phyloP scores from a whole-genome alignment of 2,797 vertebrate genomes.

The Rousettus madagascariensis region DNA sequence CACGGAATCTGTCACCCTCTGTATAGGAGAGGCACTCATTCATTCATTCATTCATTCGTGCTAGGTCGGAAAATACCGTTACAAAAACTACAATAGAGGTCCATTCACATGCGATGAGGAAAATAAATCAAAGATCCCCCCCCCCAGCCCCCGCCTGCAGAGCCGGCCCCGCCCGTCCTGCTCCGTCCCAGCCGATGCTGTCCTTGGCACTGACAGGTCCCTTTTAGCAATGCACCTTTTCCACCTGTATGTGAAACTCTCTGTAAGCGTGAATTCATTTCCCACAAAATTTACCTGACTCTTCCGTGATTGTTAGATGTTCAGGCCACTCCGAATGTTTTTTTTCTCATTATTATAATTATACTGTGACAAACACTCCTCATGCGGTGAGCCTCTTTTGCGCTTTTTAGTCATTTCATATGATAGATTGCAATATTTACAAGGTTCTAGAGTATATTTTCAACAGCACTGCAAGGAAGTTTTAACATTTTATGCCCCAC shows the following conservation, averaged over 20 bases:
- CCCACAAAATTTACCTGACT: too few relatives aligned
- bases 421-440: background rate
- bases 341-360: background rate
- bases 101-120: background rate
- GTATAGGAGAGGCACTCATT: background rate
- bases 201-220: fast-evolving
- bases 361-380: background rate
- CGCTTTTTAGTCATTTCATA: background rate
- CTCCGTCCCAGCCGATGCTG: fast-evolving
- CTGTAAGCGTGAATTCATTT: background rate
- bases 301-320: background rate
- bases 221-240: background rate
- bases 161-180: background rate
- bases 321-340: background rate
- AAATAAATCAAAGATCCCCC: background rate
- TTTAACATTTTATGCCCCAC: background rate
- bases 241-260: background rate
- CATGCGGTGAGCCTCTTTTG: background rate
- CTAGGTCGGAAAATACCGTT: background rate
- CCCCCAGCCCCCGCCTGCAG: too few relatives aligned
- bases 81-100: background rate
- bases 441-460: background rate
- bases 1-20: background rate
- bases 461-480: background rate
- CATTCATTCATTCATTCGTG: background rate